Base-by-base conservation (phyloP, 2,797 vertebrate species). In the Molossus molossus region DNA sequence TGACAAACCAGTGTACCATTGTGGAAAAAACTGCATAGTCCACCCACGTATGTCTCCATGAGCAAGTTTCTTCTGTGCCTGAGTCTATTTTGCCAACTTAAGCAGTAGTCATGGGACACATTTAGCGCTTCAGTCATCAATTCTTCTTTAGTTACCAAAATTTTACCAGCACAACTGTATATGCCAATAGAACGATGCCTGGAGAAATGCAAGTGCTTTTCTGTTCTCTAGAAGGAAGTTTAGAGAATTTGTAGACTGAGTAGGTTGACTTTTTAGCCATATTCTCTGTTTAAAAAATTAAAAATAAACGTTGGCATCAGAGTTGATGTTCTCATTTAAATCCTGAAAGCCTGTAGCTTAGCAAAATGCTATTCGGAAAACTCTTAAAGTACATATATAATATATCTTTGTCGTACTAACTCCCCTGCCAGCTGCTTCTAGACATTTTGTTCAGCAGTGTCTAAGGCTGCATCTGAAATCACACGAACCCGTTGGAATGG, bases 241-340 rank as follows among this genome's bases (percentile, higher is more conserved):
- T 79, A 93, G 94, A 77, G 77, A 87, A 88, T 96, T 82, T 97
- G 33, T 58, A 88, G 95, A 88, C 90, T 53, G 91, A 97, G 94
- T 93, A 86, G 65, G 33, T 96, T 95, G 70, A 94, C 90, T 97
- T 97, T 97, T 95, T 97, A 97, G 95, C 64, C 93, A 87, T 96
- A 93, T 85, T 93, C 70, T 96, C 33, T 72, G 93, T 94, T 97
- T 94, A 97, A 92, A 70, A 91, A 92, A 94, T 79, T 98, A 9
- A 98, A 97, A 98, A 98, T 98, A 98, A 97, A 40, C 0, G 0
- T 84, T 95, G 96, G 93, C 91, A 92, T 96, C 65, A 76, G 69
- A 88, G 87, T 83, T 96, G 86, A 80, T 87, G 55, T 94, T 93
- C 97, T 98, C 96, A 96, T 97, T 97, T 96, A 96, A 97, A 85